Evolutionary conservation across 2,113 vertebrate species (phyloP).

Genomic region (Lycaon pictus): DNA sequence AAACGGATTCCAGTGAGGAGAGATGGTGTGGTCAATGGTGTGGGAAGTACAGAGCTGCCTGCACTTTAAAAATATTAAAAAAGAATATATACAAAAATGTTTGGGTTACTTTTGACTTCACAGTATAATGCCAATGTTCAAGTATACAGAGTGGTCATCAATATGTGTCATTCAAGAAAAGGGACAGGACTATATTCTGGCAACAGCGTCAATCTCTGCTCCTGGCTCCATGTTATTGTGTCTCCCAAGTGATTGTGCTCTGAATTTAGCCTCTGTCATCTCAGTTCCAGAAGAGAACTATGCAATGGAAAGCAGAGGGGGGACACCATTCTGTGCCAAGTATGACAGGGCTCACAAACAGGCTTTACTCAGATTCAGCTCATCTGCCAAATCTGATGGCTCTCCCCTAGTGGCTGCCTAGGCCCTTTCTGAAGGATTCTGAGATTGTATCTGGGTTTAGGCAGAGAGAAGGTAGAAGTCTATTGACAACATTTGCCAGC

Average conservation of each 20-base stretch:
- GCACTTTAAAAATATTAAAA: not conserved
- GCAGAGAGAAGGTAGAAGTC: not conserved
- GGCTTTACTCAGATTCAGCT: not conserved
- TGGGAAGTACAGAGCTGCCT: not conserved
- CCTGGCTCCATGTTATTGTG: not conserved
- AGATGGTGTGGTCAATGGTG: not conserved
- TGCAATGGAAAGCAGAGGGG: not conserved
- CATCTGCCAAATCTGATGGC: not conserved
- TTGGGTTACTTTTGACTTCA: not conserved
- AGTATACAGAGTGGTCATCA: not conserved
- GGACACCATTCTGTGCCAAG: not conserved
- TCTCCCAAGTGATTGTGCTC: not conserved
- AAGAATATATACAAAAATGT: not conserved
- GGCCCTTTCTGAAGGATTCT: conserved; percentile 4
- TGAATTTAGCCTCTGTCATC: not conserved
- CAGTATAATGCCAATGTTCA: not conserved
- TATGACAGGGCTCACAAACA: not conserved
- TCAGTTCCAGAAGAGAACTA: not conserved
- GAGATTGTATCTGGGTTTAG: not conserved
- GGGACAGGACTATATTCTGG: not conserved
- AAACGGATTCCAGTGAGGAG: not conserved
- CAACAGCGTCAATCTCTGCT: not conserved
- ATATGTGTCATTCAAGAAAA: not conserved
- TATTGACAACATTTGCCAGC: not conserved
- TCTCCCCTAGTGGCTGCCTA: not conserved